Conservation (phyloP, 2,888 invertebrate species). For the Synanthedon tipuliformis region DNA sequence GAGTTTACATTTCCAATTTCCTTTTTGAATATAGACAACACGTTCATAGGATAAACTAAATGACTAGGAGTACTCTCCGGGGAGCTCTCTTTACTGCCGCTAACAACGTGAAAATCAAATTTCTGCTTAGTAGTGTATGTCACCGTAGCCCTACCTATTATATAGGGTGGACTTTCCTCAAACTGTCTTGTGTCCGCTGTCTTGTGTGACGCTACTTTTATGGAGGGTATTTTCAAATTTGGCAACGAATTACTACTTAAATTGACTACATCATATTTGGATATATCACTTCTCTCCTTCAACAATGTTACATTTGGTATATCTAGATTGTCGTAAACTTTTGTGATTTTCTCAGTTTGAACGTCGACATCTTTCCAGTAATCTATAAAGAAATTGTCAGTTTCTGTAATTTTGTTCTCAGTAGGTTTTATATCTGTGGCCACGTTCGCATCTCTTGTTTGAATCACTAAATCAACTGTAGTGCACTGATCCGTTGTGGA, state of each 20-base stretch:
- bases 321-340: constrained; percentile 45
- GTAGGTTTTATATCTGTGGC: constrained; percentile 24
- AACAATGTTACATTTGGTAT: constrained; percentile 56
- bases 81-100: constrained; percentile 25
- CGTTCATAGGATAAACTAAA: constrained; percentile 44
- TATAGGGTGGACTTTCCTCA: constrained; percentile 34
- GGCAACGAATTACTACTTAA: constrained; percentile 30
- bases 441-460: constrained; percentile 22
- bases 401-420: constrained; percentile 29
- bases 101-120: constrained; percentile 49
- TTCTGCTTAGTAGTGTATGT: constrained; percentile 55
- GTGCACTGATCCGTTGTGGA: constrained; percentile 6
- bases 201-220: constrained; percentile 20
- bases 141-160: constrained; percentile 46
- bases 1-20: constrained; percentile 26
- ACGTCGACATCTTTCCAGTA: constrained; percentile 16
- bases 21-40: constrained; percentile 48
- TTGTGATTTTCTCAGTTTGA: constrained; percentile 24
- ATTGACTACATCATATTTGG: constrained; percentile 27
- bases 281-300: constrained; percentile 33
- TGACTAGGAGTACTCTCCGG: constrained; percentile 32
- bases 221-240: constrained; percentile 26
- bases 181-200: constrained; percentile 17
- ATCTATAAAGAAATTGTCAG: constrained; percentile 18
- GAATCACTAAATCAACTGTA: constrained; percentile 16